phyloP scores from a whole-genome alignment of 37 sponge, comb jelly and placozoan genomes.

The Mnemiopsis leidyi region DNA sequence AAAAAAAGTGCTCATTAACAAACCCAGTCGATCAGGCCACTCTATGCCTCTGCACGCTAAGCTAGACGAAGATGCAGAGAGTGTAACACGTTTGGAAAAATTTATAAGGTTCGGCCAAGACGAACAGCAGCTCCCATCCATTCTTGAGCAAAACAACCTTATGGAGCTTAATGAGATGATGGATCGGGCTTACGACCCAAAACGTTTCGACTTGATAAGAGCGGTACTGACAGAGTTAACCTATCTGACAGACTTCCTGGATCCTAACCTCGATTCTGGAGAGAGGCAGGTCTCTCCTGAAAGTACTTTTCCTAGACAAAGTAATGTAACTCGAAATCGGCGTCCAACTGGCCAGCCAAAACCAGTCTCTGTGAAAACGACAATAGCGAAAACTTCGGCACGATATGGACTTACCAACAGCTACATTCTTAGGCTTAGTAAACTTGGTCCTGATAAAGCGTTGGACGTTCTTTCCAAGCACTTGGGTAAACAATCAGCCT shows the following conservation, averaged over 20 bases:
- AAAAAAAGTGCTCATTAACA: background rate
- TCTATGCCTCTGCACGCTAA: too few species aligned
- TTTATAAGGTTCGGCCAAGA: background rate
- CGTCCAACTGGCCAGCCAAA: background rate
- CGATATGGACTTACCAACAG: constrained; percentile 57
- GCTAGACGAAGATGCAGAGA: background rate
- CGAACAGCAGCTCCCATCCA: background rate
- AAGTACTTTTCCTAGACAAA: background rate
- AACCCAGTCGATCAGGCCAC: background rate
- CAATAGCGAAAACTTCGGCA: background rate
- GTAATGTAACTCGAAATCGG: background rate
- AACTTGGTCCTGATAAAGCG: constrained; percentile 53
- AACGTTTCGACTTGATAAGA: constrained; percentile 24
- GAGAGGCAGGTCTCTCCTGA: background rate
- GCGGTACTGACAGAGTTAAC: constrained; percentile 53
- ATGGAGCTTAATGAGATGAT: background rate
- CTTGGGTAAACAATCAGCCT: constrained; percentile 2
- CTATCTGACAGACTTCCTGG: constrained; percentile 47
- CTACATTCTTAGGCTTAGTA: constrained; percentile 41
- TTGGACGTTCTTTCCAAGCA: constrained; percentile 39
- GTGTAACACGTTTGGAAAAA: background rate
- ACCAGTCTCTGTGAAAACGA: background rate
- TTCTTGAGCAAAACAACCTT: background rate
- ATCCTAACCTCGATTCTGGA: background rate
- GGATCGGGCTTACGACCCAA: background rate